phyloP scores from a whole-genome alignment of 2,888 invertebrate genomes.

The Drepanosiphum platanoidis region DNA sequence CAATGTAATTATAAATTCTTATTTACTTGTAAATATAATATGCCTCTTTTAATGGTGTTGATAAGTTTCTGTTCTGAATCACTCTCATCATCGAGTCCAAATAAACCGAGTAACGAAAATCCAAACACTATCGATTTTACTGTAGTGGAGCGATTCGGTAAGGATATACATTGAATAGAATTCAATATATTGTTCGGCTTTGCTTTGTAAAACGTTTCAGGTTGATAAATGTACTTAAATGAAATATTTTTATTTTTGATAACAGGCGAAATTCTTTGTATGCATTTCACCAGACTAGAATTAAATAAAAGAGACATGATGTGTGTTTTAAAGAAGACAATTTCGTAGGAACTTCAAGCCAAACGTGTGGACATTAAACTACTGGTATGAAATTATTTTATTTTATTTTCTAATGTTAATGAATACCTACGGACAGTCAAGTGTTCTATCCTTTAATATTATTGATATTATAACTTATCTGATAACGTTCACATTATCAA shows the following conservation, averaged over 20 bases:
- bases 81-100: constrained; percentile 73
- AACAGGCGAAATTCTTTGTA: constrained; percentile 14
- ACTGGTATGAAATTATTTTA: not conserved
- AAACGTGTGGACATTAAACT: not conserved
- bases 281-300: not conserved
- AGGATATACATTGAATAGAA: not conserved
- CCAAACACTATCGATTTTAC: not conserved
- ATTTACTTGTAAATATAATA: constrained; percentile 77
- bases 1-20: too few relatives aligned
- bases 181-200: not conserved
- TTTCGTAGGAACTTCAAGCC: not conserved
- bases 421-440: not conserved
- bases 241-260: not conserved
- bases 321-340: not conserved
- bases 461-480: not conserved
- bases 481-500: not conserved
- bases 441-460: too few relatives aligned
- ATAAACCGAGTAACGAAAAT: constrained; percentile 70
- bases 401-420: not conserved
- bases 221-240: not conserved
- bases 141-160: not conserved
- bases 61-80: constrained; percentile 79
- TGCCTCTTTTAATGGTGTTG: constrained; percentile 80
- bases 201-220: not conserved
- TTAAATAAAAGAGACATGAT: constrained; percentile 22